phyloP scores from a whole-genome alignment of 2,888 invertebrate genomes.

The Trichopoda pennipes region DNA sequence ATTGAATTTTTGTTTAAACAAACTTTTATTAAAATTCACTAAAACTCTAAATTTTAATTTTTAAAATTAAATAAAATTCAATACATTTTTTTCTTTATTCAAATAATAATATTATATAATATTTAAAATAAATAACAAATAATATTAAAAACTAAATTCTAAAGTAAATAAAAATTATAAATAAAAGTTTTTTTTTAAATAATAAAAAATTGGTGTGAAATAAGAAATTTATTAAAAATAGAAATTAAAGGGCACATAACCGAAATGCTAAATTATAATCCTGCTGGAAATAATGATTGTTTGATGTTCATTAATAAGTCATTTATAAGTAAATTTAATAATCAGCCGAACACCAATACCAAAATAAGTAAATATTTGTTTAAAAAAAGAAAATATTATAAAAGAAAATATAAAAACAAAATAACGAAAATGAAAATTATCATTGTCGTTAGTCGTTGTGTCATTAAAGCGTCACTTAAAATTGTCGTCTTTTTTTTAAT shows the following conservation, averaged over 20 bases:
- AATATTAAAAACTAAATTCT: no score
- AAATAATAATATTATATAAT: no score
- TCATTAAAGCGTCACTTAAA: slow-evolving; percentile 51
- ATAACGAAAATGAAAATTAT: slow-evolving; percentile 18
- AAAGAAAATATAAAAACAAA: slow-evolving; percentile 2
- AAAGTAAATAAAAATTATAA: not conserved
- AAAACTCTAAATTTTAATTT: no score
- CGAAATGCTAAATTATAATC: not conserved
- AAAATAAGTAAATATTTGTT: slow-evolving; percentile 54
- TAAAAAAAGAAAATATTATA: slow-evolving; percentile 8
- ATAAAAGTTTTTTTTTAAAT: not conserved
- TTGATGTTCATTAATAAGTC: slow-evolving; percentile 23
- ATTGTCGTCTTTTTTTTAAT: slow-evolving; percentile 43
- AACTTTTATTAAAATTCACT: no score
- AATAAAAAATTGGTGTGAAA: slow-evolving; percentile 31
- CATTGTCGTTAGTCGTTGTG: slow-evolving; percentile 50
- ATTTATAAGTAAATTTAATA: slow-evolving; percentile 10
- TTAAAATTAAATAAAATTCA: no score
- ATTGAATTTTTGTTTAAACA: no score
- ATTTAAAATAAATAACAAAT: no score
- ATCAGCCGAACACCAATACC: slow-evolving; percentile 61
- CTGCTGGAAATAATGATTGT: slow-evolving; percentile 19
- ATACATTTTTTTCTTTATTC: no score
- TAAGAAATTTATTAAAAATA: slow-evolving; percentile 22
- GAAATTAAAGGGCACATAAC: not conserved